Conservation (phyloP, 2,113 vertebrate genomes). For the Gobiocypris rarus region DNA sequence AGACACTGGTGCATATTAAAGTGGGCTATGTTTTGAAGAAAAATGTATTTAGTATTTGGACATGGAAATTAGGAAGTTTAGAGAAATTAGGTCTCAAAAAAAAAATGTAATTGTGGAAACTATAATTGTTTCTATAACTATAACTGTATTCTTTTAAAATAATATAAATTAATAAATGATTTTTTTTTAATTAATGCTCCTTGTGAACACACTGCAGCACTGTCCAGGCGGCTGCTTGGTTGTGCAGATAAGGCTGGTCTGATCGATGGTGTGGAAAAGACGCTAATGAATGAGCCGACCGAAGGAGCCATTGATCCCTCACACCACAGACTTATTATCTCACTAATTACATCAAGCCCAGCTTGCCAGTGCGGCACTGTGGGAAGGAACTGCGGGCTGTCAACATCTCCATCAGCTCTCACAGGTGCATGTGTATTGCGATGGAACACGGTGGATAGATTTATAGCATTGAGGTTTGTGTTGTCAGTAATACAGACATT, state of each 20-base stretch:
- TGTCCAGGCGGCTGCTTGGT: neutral
- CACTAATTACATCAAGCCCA: slow-evolving; percentile 64
- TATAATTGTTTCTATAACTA: no score
- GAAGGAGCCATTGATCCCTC: slow-evolving; percentile 62
- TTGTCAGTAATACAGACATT: slow-evolving; percentile 97
- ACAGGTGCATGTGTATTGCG: slow-evolving; percentile 74
- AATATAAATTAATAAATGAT: no score
- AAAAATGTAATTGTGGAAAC: no score
- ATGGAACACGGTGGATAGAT: slow-evolving; percentile 91
- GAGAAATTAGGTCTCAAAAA: no score
- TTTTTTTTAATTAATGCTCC: no score
- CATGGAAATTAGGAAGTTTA: no score
- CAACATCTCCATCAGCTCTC: slow-evolving; percentile 31
- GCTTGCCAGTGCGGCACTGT: slow-evolving; percentile 15
- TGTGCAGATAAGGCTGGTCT: slow-evolving; percentile 53
- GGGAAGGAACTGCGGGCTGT: slow-evolving; percentile 1
- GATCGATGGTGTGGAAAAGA: slow-evolving; percentile 59
- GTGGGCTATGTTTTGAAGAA: no score
- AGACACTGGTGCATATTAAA: no score
- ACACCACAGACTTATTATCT: slow-evolving; percentile 66
- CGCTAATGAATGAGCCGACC: slow-evolving; percentile 70
- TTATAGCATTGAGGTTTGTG: slow-evolving; percentile 87
- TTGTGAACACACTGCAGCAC: neutral
- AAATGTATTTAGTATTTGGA: no score
- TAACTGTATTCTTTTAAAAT: no score